Evolutionary conservation across 2,888 invertebrate genomes (phyloP), one percentile per base, ranked within the genome.

Genomic region (Priapulus caudatus): DNA sequence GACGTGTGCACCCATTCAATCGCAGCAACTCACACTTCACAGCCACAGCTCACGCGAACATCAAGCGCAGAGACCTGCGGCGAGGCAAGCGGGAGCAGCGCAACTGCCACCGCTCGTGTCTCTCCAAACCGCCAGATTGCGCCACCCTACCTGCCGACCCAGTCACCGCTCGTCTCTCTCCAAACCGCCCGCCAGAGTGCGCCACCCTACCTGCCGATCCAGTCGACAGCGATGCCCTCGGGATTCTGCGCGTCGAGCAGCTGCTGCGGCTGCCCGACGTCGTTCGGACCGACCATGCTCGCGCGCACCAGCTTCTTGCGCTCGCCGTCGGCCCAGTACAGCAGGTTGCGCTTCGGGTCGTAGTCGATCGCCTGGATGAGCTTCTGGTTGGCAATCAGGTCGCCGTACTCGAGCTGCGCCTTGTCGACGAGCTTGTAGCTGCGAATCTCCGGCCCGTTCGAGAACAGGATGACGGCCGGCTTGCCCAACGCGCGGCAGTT

Each of bases 271-370:
- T 10, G n/a, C 10, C 33, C 33, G n/a, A 33, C n/a, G n/a, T 33
- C 33, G n/a, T 33, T 33, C 10, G 33, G 33, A 5, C n/a, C 10
- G 33, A n/a, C 10, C n/a, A 33, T 33, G 5, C 10, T 33, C 33
- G 33, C 33, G n/a, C 33, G 33, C 33, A 10, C 10, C n/a, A 33
- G 10, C n/a, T 33, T 85, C 67, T 85, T 84, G 55, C 88, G 85
- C 64, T 86, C 84, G 58, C 86, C 85, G 69, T 97, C 95, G 0
- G 90, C 88, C 93, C 97, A 98, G 75, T 89, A 97, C 52, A 97
- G 75, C 67, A 90, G 86, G 67, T 89, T 85, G 43, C 58, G 55
- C 54, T 77, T 78, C 0, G 87, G 84, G 70, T 93, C 86, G 64
- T 86, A 88, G 70, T 95, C 97, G 49, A 98, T 74, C 0, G 90